These are phyloP conservation scores for Coreius guichenoti DNA, from an alignment of 2,797 vertebrate species.

Conservation along the genomic window DNA sequence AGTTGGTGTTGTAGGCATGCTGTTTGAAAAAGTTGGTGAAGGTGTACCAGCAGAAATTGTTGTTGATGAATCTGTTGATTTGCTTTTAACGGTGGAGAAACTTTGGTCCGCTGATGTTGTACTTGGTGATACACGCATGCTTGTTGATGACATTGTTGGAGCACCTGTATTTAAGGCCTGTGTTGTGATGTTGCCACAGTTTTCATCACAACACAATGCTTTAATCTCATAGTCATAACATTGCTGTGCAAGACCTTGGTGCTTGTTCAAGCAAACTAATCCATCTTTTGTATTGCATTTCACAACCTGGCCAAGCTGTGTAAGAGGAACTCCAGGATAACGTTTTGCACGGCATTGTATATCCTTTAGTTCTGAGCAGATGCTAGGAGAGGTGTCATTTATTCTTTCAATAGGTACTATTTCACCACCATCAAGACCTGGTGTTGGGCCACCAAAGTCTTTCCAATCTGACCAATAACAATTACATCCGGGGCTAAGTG, in stretches of 20 bases:
- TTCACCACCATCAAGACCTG: conserved; percentile 20
- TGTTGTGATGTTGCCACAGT: not conserved
- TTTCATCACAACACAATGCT: conserved; percentile 22
- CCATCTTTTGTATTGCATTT: conserved; percentile 8
- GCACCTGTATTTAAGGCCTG: not conserved
- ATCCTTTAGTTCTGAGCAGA: not conserved
- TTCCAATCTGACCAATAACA: conserved; percentile 48
- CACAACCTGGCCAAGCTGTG: conserved; percentile 20
- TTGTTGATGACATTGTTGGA: not conserved
- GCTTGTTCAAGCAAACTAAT: conserved; percentile 34
- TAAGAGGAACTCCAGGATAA: conserved; percentile 24
- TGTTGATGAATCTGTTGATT: too few relatives aligned
- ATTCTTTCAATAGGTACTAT: conserved; percentile 46
- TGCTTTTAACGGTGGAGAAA: too few relatives aligned
- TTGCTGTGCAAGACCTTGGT: conserved; percentile 20
- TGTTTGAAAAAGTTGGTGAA: too few relatives aligned
- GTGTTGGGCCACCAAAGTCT: conserved; percentile 24
- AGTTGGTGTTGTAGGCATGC: too few relatives aligned
- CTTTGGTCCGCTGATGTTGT: not conserved
- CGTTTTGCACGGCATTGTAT: conserved; percentile 42
- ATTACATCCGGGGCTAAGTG: not conserved
- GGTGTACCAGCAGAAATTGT: too few relatives aligned
- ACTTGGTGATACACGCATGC: too few relatives aligned
- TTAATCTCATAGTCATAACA: conserved; percentile 49
- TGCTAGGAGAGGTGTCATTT: conserved; percentile 11